Evolutionary conservation across 2,888 invertebrate species (phyloP).

Genomic region (Leptogaster cylindrica): DNA sequence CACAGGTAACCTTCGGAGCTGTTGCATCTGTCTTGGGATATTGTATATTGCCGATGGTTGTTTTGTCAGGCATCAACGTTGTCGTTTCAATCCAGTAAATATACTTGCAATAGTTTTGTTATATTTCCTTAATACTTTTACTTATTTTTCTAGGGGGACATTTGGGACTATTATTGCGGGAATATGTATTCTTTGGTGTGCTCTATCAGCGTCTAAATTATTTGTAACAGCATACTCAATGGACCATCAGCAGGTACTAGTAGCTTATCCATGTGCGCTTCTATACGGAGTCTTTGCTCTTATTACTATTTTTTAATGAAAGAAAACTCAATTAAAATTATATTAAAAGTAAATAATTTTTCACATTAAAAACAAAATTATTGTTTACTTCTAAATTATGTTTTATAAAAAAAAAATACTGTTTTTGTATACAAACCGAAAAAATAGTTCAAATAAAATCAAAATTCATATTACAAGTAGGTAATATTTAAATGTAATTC

Average conservation of each 20-base stretch:
- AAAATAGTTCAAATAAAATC: too few relatives aligned
- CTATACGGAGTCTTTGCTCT: constrained; percentile 80
- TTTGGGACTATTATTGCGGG: constrained; percentile 66
- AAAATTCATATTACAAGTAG: too few relatives aligned
- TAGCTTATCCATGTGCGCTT: constrained; percentile 79
- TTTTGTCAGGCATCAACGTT: constrained; percentile 68
- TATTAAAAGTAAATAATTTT: too few relatives aligned
- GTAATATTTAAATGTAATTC: too few relatives aligned
- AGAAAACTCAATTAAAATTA: too few relatives aligned
- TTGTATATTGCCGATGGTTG: constrained; percentile 81
- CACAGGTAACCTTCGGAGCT: constrained; percentile 68
- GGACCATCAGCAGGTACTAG: constrained; percentile 74
- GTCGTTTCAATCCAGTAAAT: constrained; percentile 74
- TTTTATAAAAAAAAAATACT: too few relatives aligned
- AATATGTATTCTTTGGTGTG: constrained; percentile 74
- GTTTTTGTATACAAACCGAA: too few relatives aligned
- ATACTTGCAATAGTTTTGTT: constrained; percentile 47
- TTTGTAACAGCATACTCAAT: constrained; percentile 77
- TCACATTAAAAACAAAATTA: too few relatives aligned
- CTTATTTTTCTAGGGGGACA: constrained; percentile 64
- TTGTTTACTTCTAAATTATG: too few relatives aligned
- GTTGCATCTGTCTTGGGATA: constrained; percentile 89
- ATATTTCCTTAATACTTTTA: constrained; percentile 6
- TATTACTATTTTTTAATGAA: constrained; percentile 73
- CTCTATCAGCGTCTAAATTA: constrained; percentile 76